These are phyloP conservation scores for Pasiphila rectangulata DNA, from an alignment of 2,888 invertebrate species.

Conservation along the genomic window DNA sequence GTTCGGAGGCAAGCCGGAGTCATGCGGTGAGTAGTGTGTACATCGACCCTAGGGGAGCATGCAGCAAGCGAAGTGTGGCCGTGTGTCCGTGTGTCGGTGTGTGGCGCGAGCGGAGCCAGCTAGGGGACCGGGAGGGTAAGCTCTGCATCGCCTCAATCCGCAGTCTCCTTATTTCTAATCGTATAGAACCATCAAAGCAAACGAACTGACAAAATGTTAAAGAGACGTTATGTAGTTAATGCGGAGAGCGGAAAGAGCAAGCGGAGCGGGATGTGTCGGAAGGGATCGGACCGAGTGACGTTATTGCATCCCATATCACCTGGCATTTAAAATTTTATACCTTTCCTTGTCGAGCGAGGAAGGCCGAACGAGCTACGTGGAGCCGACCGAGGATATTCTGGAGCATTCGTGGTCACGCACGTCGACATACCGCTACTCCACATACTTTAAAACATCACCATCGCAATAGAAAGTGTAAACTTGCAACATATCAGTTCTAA, in stretches of 20 bases:
- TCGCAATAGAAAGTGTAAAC: constrained; percentile 70
- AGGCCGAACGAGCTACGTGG: constrained; percentile 79
- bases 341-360: constrained; percentile 80
- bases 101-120: constrained; percentile 80
- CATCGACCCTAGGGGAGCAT: constrained; percentile 65
- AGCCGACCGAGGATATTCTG: constrained; percentile 76
- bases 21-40: constrained; percentile 74
- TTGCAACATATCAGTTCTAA: constrained; percentile 77
- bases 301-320: constrained; percentile 80
- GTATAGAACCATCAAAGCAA: constrained; percentile 3
- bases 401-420: constrained; percentile 79
- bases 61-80: constrained; percentile 67
- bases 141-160: constrained; percentile 61
- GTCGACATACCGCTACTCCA: constrained; percentile 79
- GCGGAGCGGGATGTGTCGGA: constrained; percentile 64
- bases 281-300: constrained; percentile 68
- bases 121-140: constrained; percentile 60
- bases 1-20: constrained; percentile 65
- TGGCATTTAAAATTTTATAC: constrained; percentile 79
- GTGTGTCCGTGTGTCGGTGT: constrained; percentile 67
- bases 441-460: constrained; percentile 75
- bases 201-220: constrained; percentile 7
- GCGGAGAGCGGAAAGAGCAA: constrained; percentile 59
- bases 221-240: constrained; percentile 19
- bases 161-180: constrained; percentile 36